These are phyloP conservation scores for Charadrius vociferus DNA, from an alignment of 2,113 vertebrate species.

Conservation along the genomic window DNA sequence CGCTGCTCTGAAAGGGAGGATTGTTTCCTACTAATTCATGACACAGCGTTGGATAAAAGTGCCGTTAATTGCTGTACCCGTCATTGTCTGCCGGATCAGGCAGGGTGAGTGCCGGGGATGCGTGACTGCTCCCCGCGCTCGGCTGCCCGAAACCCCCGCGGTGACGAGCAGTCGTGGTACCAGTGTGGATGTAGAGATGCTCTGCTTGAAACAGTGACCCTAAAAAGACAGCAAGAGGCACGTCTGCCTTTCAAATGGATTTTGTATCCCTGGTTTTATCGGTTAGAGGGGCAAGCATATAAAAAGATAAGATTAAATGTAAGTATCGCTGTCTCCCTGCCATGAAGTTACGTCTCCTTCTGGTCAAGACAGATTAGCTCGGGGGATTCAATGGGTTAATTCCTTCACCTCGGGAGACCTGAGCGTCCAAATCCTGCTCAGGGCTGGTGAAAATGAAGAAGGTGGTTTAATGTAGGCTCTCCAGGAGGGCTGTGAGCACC, in stretches of 20 bases:
- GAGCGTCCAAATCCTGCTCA: background rate
- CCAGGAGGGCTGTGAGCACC: background rate
- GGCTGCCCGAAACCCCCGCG: background rate
- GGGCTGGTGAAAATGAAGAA: background rate
- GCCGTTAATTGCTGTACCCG: background rate
- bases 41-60: background rate
- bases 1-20: slow-evolving; percentile 16
- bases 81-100: background rate
- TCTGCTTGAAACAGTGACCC: background rate
- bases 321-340: background rate
- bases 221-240: background rate
- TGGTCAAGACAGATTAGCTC: slow-evolving; percentile 24
- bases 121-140: background rate
- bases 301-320: background rate
- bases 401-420: slow-evolving; percentile 40
- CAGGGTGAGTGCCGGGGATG: background rate
- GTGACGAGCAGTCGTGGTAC: background rate
- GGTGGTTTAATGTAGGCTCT: background rate
- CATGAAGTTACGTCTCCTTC: background rate
- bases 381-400: slow-evolving; percentile 27
- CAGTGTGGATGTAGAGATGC: background rate
- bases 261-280: background rate
- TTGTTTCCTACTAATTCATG: slow-evolving; percentile 6
- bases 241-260: background rate
- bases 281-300: background rate